These are phyloP conservation scores for Cirrhinus mrigala DNA, from an alignment of 2,797 vertebrate genomes.

Conservation along the genomic window DNA sequence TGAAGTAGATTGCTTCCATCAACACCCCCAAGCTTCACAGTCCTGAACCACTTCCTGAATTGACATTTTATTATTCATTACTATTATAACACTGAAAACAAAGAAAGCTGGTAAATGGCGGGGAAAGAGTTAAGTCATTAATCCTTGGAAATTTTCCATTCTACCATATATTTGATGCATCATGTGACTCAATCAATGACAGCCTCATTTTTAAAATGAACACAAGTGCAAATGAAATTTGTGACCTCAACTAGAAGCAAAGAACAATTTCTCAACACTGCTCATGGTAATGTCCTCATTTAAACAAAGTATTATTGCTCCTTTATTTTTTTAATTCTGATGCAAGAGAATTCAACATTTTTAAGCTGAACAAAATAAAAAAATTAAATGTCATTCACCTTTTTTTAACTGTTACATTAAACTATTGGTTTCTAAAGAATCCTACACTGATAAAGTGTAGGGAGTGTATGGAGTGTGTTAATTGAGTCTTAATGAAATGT, in stretches of 20 bases:
- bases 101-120: too few relatives aligned
- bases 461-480: background rate
- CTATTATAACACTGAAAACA: too few relatives aligned
- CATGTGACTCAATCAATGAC: background rate
- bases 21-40: too few relatives aligned
- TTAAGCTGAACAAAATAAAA: background rate
- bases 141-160: background rate
- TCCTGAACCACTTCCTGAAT: too few relatives aligned
- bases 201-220: background rate
- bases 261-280: background rate
- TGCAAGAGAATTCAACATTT: background rate
- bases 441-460: background rate
- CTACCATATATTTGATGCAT: background rate
- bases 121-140: background rate
- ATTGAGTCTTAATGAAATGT: constrained; percentile 8
- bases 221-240: background rate
- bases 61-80: too few relatives aligned
- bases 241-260: background rate
- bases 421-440: background rate
- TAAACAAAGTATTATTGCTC: background rate
- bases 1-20: too few relatives aligned
- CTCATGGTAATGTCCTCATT: background rate
- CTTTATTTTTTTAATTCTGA: background rate
- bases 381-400: too few relatives aligned
- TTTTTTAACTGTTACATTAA: background rate